phyloP scores from a whole-genome alignment of 2,888 invertebrate species.

The Dryobota labecula region DNA sequence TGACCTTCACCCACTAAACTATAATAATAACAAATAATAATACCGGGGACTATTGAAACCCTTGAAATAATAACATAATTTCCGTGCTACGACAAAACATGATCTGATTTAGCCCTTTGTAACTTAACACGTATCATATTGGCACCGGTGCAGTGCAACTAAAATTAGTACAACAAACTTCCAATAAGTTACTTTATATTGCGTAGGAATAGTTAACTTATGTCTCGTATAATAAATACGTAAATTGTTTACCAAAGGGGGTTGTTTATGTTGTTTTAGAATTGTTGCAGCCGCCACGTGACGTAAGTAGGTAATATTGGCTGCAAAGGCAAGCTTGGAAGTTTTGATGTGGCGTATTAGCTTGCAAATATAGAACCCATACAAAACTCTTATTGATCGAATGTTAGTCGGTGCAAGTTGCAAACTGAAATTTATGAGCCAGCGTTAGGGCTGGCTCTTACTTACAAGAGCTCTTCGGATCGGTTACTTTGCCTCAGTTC shows the following conservation, averaged over 20 bases:
- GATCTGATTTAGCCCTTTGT: constrained; percentile 78
- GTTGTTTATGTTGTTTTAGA: constrained; percentile 62
- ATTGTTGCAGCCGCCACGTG: constrained; percentile 63
- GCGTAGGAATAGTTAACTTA: constrained; percentile 34
- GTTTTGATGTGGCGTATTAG: constrained; percentile 88
- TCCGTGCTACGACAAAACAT: constrained; percentile 70
- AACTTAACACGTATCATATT: constrained; percentile 79
- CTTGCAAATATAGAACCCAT: constrained; percentile 90
- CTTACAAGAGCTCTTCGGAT: constrained; percentile 80
- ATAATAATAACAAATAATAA: constrained; percentile 28
- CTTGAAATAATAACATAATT: constrained; percentile 67
- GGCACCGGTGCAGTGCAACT: constrained; percentile 74
- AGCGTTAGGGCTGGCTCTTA: constrained; percentile 70
- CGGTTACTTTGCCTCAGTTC: constrained; percentile 82
- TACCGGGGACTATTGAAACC: constrained; percentile 36
- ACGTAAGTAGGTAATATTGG: constrained; percentile 82
- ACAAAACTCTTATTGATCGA: constrained; percentile 90
- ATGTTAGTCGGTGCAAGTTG: constrained; percentile 88
- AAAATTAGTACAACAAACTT: constrained; percentile 51
- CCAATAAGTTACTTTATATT: constrained; percentile 4
- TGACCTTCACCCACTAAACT: constrained; percentile 58
- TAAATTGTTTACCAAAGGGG: constrained; percentile 51
- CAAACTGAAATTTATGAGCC: constrained; percentile 89
- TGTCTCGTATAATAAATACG: constrained; percentile 54
- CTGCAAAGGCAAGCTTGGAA: constrained; percentile 82